Conservation (phyloP, 2,888 invertebrate species). For the Napeogenes inachia region DNA sequence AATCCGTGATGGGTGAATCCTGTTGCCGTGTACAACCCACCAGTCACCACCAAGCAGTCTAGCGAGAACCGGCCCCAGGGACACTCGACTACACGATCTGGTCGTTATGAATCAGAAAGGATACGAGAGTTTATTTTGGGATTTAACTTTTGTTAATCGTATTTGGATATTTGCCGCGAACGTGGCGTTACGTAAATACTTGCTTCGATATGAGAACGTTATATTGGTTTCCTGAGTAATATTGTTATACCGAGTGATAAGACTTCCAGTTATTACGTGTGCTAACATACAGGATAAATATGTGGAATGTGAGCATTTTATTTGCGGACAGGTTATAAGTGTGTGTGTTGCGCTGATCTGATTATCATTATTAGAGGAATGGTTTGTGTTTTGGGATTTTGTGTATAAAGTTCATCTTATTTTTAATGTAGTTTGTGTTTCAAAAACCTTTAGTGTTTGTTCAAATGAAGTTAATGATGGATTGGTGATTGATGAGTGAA, state of each 20-base stretch:
- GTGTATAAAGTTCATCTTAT: neutral
- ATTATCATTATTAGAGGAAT: conserved; percentile 35
- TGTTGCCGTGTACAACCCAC: neutral
- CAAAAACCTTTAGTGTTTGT: conserved; percentile 5
- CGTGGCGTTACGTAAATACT: conserved; percentile 54
- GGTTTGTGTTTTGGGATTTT: conserved; percentile 28
- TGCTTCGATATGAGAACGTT: conserved; percentile 6
- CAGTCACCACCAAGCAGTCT: conserved; percentile 44
- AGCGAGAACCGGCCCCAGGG: conserved; percentile 43
- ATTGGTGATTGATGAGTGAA: conserved; percentile 18
- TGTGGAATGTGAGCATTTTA: conserved; percentile 21
- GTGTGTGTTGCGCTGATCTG: conserved; percentile 35
- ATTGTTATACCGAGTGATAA: conserved; percentile 14
- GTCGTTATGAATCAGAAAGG: conserved; percentile 50
- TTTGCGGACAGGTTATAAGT: conserved; percentile 31
- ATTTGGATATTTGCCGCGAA: conserved; percentile 49
- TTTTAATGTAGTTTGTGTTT: conserved; percentile 4
- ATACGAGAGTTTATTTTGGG: conserved; percentile 62
- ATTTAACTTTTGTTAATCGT: conserved; percentile 52
- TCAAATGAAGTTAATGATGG: conserved; percentile 16
- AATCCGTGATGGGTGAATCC: neutral
- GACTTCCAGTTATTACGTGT: conserved; percentile 10
- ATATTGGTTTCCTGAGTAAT: conserved; percentile 14
- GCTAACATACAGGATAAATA: conserved; percentile 7
- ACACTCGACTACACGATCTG: conserved; percentile 48